Percentiles rank a stretch among this genome's conserved stretches.
Evolutionary conservation across 2,888 invertebrate genomes (phyloP).

Genomic region (Apamea anceps): DNA sequence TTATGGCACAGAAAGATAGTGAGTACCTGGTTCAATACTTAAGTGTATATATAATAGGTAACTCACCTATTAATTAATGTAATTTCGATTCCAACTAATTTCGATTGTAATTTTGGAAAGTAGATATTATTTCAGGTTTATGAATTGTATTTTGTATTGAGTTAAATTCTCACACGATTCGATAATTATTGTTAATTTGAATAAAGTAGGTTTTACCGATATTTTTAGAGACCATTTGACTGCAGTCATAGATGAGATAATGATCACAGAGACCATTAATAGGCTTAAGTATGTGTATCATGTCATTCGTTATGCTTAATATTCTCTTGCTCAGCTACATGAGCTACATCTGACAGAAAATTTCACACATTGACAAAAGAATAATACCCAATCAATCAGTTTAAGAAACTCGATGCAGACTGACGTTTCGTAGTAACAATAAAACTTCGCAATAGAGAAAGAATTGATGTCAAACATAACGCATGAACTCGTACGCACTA

Average conservation of each 20-base stretch:
- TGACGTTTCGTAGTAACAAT: constrained; percentile 17
- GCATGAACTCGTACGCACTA: background rate
- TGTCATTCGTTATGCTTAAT: constrained; percentile 15
- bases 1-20: background rate
- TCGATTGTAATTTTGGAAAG: too few relatives aligned
- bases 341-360: constrained; percentile 11
- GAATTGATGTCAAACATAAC: constrained; percentile 30
- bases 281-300: constrained; percentile 6
- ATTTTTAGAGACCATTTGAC: background rate
- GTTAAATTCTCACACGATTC: background rate
- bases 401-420: constrained; percentile 31
- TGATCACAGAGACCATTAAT: constrained; percentile 1
- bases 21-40: background rate
- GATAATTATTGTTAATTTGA: background rate
- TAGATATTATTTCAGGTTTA: background rate
- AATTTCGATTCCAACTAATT: background rate
- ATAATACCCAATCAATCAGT: constrained; percentile 70
- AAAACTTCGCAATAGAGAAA: constrained; percentile 29
- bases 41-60: background rate
- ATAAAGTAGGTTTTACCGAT: background rate
- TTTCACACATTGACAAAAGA: constrained; percentile 67
- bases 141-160: background rate
- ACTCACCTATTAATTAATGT: background rate
- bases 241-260: background rate
- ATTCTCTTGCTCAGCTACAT: constrained; percentile 7